Percentiles rank a stretch among this genome's conserved stretches.
Evolutionary conservation across 2,797 vertebrate species (phyloP).

Genomic region (Toxotes lorentzi): DNA sequence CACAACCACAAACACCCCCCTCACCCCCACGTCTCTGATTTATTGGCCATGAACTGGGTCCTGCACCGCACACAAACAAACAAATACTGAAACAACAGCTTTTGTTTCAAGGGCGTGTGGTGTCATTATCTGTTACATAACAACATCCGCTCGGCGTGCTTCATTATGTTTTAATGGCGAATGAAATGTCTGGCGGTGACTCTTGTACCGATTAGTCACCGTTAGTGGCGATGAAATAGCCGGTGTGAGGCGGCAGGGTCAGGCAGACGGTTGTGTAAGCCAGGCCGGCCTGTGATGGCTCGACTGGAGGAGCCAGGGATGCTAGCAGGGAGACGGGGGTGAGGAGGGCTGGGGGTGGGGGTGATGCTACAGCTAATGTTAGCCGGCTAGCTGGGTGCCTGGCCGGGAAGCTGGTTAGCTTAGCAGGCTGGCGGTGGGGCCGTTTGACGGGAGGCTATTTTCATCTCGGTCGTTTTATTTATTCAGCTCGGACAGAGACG

Average conservation of each 20-base stretch:
- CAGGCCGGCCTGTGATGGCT: conserved; percentile 63
- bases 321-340: conserved; percentile 57
- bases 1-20: not conserved
- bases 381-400: conserved; percentile 36
- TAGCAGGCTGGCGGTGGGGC: conserved; percentile 17
- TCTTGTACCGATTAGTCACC: not conserved
- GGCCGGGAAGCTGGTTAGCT: conserved; percentile 28
- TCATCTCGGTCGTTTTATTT: not conserved
- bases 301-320: conserved; percentile 69
- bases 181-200: conserved; percentile 1
- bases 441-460: conserved; percentile 10
- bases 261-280: conserved; percentile 7
- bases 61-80: conserved; percentile 52
- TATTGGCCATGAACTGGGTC: conserved; percentile 33
- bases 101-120: conserved; percentile 86
- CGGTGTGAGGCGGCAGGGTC: not conserved
- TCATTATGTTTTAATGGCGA: conserved; percentile 25
- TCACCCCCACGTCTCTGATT: conserved; percentile 13
- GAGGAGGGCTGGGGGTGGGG: not conserved
- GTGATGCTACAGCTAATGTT: conserved; percentile 60
- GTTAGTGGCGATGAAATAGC: not conserved
- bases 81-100: conserved; percentile 77
- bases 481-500: not conserved
- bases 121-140: conserved; percentile 85
- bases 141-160: conserved; percentile 74